Percentiles rank a stretch among this genome's conserved stretches.
phyloP scores from a whole-genome alignment of 1,140 invertebrate species.

The Sycophaga agraensis region DNA sequence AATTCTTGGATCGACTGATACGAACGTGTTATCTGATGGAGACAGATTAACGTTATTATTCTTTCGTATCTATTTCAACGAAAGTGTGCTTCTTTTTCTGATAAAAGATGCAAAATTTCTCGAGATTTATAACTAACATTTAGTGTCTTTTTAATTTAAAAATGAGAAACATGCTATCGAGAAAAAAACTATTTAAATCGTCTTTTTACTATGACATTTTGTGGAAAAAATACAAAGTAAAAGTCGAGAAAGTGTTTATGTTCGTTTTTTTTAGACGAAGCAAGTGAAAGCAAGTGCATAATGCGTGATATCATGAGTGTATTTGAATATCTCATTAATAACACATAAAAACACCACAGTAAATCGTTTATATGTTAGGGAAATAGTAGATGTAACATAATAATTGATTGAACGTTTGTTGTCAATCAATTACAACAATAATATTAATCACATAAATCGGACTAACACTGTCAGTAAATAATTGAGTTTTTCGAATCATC shows the following conservation, averaged over 20 bases:
- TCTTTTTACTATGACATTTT: constrained; percentile 23
- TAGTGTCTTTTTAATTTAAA: constrained; percentile 27
- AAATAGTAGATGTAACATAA: constrained; percentile 27
- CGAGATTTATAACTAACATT: constrained; percentile 18
- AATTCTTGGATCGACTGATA: background rate
- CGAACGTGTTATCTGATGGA: background rate
- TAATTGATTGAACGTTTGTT: constrained; percentile 20
- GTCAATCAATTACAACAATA: constrained; percentile 21
- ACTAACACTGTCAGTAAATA: constrained; percentile 19
- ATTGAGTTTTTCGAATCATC: constrained; percentile 11
- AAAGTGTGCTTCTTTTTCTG: constrained; percentile 25
- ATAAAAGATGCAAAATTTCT: background rate
- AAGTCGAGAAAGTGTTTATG: constrained; percentile 16
- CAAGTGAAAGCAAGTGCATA: constrained; percentile 31
- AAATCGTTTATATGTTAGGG: constrained; percentile 29
- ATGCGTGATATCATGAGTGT: constrained; percentile 34
- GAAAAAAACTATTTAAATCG: constrained; percentile 16
- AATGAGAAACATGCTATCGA: constrained; percentile 4
- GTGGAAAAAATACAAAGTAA: constrained; percentile 20
- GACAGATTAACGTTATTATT: constrained; percentile 7
- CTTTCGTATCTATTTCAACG: constrained; percentile 8
- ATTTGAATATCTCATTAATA: constrained; percentile 39
- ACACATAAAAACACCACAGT: constrained; percentile 34
- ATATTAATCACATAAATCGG: constrained; percentile 14
- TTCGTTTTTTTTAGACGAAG: constrained; percentile 9